Percentiles rank a stretch among this genome's conserved stretches.
Conservation (phyloP, 2,888 invertebrate species). For the Flexamia atlantica region DNA sequence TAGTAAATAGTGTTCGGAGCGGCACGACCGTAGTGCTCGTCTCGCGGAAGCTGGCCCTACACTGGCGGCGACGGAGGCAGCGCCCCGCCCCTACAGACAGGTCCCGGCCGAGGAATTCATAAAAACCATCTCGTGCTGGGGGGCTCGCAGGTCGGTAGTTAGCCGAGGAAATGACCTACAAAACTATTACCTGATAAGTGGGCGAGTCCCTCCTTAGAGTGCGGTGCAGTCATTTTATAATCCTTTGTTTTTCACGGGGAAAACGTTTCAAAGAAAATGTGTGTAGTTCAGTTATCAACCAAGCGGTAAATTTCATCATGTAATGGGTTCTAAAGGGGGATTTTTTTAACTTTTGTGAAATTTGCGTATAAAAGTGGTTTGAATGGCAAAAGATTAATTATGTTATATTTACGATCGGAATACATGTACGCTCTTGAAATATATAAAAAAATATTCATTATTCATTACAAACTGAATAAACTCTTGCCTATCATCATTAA, state of each 20-base stretch:
- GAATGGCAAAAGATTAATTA: too few relatives aligned
- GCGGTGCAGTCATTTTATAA: neutral
- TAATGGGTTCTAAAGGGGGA: too few relatives aligned
- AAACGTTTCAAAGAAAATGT: too few relatives aligned
- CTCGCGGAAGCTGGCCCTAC: conserved; percentile 21
- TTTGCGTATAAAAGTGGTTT: too few relatives aligned
- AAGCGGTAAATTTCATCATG: too few relatives aligned
- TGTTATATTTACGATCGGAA: too few relatives aligned
- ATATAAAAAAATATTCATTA: too few relatives aligned
- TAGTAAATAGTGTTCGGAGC: neutral
- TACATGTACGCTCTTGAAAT: too few relatives aligned
- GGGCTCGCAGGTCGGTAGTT: conserved; percentile 20
- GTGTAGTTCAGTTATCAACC: too few relatives aligned
- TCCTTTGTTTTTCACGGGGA: neutral
- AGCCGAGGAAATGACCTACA: conserved; percentile 32
- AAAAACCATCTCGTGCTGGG: conserved; percentile 24
- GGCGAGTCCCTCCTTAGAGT: neutral
- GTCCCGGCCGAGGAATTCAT: conserved; percentile 20
- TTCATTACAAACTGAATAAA: too few relatives aligned
- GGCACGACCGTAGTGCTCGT: neutral
- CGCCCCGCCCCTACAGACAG: conserved; percentile 25
- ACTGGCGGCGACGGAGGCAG: conserved; percentile 1
- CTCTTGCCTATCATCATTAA: too few relatives aligned
- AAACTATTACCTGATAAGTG: conserved; percentile 14
- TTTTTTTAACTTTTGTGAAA: too few relatives aligned